Conservation (phyloP, 2,113 vertebrate genomes). For the Glaucidium brasilianum region DNA sequence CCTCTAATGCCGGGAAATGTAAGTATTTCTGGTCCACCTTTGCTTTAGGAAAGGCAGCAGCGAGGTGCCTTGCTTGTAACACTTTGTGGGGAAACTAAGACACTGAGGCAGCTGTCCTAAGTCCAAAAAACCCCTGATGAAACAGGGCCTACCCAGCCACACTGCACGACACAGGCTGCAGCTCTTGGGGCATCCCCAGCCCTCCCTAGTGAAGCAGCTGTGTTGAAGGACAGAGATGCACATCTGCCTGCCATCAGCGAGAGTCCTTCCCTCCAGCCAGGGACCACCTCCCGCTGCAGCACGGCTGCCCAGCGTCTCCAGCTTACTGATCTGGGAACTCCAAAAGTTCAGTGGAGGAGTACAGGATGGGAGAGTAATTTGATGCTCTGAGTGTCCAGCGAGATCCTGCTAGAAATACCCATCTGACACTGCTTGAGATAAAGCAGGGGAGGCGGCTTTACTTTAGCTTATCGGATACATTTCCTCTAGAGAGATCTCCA, state of each 20-base stretch:
- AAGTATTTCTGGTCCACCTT: background rate
- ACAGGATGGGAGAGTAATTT: background rate
- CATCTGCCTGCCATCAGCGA: accelerated
- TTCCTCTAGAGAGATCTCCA: slow-evolving; percentile 63
- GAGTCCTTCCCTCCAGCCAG: background rate
- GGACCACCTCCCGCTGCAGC: accelerated
- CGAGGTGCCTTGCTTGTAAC: background rate
- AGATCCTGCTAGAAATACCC: slow-evolving; percentile 46
- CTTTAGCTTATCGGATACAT: slow-evolving; percentile 45
- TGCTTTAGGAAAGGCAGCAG: background rate
- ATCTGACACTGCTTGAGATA: slow-evolving; percentile 57
- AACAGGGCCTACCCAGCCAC: background rate
- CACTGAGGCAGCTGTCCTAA: background rate
- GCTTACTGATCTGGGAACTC: background rate
- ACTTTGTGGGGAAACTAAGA: background rate
- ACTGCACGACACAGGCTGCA: accelerated
- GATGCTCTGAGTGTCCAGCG: slow-evolving; percentile 38
- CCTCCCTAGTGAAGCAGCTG: accelerated
- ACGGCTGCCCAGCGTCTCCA: accelerated
- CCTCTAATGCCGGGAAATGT: background rate
- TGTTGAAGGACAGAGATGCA: background rate
- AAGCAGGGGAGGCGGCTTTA: slow-evolving; percentile 35
- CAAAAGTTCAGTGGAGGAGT: background rate
- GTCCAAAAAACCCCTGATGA: background rate
- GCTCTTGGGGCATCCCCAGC: background rate